phyloP scores from a whole-genome alignment of 1,140 invertebrate genomes.

The Samia ricini region DNA sequence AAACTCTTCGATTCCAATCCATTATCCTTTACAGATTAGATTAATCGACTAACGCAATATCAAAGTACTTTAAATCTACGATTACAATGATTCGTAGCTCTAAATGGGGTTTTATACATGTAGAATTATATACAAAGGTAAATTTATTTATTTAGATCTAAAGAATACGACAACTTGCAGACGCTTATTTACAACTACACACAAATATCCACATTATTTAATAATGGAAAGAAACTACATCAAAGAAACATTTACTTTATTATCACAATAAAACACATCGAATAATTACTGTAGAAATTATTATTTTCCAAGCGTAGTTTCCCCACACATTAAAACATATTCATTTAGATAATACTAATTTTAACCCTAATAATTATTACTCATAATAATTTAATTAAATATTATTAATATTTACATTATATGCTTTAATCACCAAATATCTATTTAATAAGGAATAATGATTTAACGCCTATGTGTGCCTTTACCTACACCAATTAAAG shows the following conservation, averaged over 20 bases:
- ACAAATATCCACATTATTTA: slow-evolving; percentile 33
- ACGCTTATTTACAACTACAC: slow-evolving; percentile 16
- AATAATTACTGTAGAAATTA: slow-evolving; percentile 65
- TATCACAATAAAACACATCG: slow-evolving; percentile 54
- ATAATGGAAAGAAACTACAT: slow-evolving; percentile 65
- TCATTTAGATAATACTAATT: slow-evolving; percentile 40
- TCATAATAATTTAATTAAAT: background rate
- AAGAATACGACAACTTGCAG: slow-evolving; percentile 18
- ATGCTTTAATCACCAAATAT: no score
- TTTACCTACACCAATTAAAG: no score
- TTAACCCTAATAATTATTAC: slow-evolving; percentile 15
- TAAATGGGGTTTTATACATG: no score
- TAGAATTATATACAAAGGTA: no score
- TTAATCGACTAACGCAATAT: no score
- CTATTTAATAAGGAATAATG: no score
- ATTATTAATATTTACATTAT: no score
- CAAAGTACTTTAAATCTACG: no score
- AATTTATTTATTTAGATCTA: slow-evolving; percentile 16
- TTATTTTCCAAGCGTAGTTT: slow-evolving; percentile 74
- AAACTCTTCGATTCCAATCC: no score
- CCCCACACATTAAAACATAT: slow-evolving; percentile 69
- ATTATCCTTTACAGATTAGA: no score
- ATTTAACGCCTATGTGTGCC: no score
- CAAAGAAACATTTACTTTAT: slow-evolving; percentile 46
- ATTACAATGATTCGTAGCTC: no score